phyloP scores from a whole-genome alignment of 2,888 invertebrate genomes.

The Morpho deidamia region DNA sequence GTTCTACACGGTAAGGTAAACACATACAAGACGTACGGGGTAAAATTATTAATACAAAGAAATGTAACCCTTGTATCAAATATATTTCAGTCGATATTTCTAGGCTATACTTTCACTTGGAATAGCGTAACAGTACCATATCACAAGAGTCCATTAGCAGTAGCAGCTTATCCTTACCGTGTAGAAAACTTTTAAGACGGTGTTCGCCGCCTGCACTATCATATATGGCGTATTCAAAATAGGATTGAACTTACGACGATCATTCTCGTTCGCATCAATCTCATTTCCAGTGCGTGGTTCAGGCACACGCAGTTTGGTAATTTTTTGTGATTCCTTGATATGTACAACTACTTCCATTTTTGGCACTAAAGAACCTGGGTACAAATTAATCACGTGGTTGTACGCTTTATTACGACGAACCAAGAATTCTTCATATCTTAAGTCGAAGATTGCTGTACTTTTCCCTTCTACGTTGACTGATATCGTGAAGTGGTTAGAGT shows the following conservation, averaged over 20 bases:
- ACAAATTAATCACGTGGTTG: constrained; percentile 82
- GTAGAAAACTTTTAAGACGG: too few species aligned
- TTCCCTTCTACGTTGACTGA: constrained; percentile 82
- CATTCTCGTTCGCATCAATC: constrained; percentile 71
- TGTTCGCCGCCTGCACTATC: too few species aligned
- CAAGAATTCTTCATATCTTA: constrained; percentile 86
- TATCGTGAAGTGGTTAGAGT: constrained; percentile 84
- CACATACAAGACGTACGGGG: too few species aligned
- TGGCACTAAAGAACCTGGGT: constrained; percentile 82
- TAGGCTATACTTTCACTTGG: too few species aligned
- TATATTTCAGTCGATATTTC: too few species aligned
- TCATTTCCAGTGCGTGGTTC: constrained; percentile 82
- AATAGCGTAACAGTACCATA: too few species aligned
- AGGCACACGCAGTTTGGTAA: constrained; percentile 80
- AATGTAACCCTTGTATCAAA: too few species aligned
- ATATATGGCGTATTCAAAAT: background rate
- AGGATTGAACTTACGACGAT: constrained; percentile 52
- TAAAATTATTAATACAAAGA: too few species aligned
- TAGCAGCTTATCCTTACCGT: too few species aligned
- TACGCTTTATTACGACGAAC: constrained; percentile 81
- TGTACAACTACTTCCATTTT: constrained; percentile 81
- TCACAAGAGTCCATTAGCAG: too few species aligned
- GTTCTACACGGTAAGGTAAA: too few species aligned
- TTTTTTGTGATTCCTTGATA: constrained; percentile 80
- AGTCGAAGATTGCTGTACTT: constrained; percentile 81